phyloP scores from a whole-genome alignment of 1,140 invertebrate genomes.

The Halesus radiatus region DNA sequence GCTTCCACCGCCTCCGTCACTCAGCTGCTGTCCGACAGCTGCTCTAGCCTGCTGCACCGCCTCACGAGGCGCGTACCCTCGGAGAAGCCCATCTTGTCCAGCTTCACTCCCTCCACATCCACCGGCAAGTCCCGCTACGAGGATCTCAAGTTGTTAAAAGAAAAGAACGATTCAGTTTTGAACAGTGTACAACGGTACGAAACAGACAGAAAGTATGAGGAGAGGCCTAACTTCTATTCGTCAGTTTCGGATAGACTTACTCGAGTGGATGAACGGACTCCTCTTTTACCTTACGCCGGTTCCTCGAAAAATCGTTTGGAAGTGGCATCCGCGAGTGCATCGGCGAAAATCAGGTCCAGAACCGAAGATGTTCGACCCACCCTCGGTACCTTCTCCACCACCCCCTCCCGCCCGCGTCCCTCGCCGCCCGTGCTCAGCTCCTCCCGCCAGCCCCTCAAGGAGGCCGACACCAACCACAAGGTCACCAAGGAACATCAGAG shows the following conservation, averaged over 20 bases:
- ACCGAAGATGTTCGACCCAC: slow-evolving; percentile 36
- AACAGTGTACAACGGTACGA: slow-evolving; percentile 65
- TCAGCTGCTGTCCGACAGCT: slow-evolving; percentile 86
- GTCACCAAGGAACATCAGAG: not conserved
- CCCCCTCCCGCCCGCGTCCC: slow-evolving; percentile 56
- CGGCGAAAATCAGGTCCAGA: slow-evolving; percentile 54
- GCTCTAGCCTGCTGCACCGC: slow-evolving; percentile 84
- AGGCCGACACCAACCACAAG: slow-evolving; percentile 62
- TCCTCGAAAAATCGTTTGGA: slow-evolving; percentile 58
- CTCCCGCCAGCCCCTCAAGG: slow-evolving; percentile 62
- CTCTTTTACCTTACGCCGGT: slow-evolving; percentile 61
- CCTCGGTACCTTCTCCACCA: slow-evolving; percentile 23
- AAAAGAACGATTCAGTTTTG: slow-evolving; percentile 62
- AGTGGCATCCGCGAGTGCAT: slow-evolving; percentile 45
- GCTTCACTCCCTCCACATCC: slow-evolving; percentile 58
- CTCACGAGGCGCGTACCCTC: slow-evolving; percentile 83
- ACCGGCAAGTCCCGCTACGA: slow-evolving; percentile 62
- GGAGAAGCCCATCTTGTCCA: slow-evolving; percentile 65
- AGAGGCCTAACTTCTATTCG: slow-evolving; percentile 62
- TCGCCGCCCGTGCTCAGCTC: slow-evolving; percentile 63
- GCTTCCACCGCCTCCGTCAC: slow-evolving; percentile 86
- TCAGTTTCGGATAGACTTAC: slow-evolving; percentile 59
- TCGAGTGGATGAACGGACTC: slow-evolving; percentile 60
- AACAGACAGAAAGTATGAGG: slow-evolving; percentile 60
- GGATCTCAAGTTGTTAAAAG: slow-evolving; percentile 60